Evolutionary conservation across 2,113 vertebrate genomes (phyloP).

Genomic region (Syngnathoides biaculeatus): DNA sequence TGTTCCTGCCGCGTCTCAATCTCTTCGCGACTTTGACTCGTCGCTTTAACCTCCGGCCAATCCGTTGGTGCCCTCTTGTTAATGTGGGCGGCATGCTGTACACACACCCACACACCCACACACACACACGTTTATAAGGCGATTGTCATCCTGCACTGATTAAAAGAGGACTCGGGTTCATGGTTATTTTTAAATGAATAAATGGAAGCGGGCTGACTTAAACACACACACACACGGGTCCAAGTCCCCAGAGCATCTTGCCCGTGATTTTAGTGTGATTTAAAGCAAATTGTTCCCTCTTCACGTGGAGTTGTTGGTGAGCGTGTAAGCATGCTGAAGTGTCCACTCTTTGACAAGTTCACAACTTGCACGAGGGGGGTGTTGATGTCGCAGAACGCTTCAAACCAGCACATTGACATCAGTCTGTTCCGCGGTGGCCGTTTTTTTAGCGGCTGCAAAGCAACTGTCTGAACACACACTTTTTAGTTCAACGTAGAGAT

Average conservation of each 20-base stretch:
- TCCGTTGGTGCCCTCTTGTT: conserved; percentile 54
- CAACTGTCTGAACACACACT: conserved; percentile 38
- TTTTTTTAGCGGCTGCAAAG: conserved; percentile 53
- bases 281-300: neutral
- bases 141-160: neutral
- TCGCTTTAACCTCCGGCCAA: conserved; percentile 69
- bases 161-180: neutral
- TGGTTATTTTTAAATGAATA: neutral
- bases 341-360: neutral
- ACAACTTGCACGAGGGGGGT: too few relatives aligned
- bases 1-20: conserved; percentile 48
- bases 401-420: conserved; percentile 64
- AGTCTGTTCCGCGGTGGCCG: conserved; percentile 44
- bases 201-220: neutral
- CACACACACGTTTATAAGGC: conserved; percentile 2
- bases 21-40: conserved; percentile 56
- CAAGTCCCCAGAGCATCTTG: neutral
- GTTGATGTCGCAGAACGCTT: conserved; percentile 41
- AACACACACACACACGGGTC: conserved; percentile 3
- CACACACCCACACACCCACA: conserved; percentile 17
- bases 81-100: conserved; percentile 36
- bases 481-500: neutral
- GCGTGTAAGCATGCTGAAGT: neutral
- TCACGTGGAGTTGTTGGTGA: neutral
- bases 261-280: neutral